Evolutionary conservation across 1,140 invertebrate genomes (phyloP), one percentile per base, ranked within the genome.

Genomic region (Hypsibius dujardini): DNA sequence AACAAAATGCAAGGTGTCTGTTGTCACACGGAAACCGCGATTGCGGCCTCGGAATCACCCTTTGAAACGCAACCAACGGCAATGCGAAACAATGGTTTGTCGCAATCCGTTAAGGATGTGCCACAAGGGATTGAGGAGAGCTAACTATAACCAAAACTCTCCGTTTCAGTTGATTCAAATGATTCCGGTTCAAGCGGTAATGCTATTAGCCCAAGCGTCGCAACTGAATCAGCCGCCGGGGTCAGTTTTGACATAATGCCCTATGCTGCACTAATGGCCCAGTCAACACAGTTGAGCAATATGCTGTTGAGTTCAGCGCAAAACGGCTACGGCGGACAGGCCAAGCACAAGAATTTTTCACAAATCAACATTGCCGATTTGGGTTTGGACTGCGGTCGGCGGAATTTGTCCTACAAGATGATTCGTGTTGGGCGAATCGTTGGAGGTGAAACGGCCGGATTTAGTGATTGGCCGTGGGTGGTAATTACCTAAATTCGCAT

Each of bases 401-500:
- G 62, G 3, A 42, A 67, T 42, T 45, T 67, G 3, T 15, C 62
- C 62, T 67, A 67, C 62, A 67, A 67, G 62, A 67, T 67, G 62
- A 42, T 67, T 3, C 62, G 62, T 3, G 62, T 67, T 3, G 62
- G 62, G 3, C 62, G 62, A 12, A 67, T 67, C 45, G 62, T 67
- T 42, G 62, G 62, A 12, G 62, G 62, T 15, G 12, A 15, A 45
- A 12, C 62, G 42, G 62, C 62, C 42, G 62, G 62, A 12, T 67
- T 67, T 45, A 42, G 62, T 42, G 62, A 67, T 42, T 67, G 62
- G 62, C 62, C 62, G 12, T 67, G 62, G 62, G 42, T 67, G 62
- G 62, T 42, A 28, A 28, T 28, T 28, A 28, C 28, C 28, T 28
- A 28, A 28, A 28, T 28, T 28, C 28, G 28, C 28, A 28, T 28